Evolutionary conservation across 2,888 invertebrate genomes (phyloP).

Genomic region (Epirrhoe alternata): DNA sequence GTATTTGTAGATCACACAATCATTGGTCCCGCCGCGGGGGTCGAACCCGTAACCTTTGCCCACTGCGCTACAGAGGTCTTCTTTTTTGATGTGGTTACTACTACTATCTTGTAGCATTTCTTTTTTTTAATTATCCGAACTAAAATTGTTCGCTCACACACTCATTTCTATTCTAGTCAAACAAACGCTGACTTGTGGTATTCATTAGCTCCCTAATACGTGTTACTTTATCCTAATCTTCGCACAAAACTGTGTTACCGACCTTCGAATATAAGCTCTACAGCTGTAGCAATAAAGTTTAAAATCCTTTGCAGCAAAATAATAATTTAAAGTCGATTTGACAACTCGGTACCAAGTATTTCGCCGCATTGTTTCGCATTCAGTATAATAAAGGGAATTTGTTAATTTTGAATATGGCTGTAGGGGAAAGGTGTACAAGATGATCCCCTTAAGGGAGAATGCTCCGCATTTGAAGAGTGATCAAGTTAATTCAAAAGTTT

Average conservation of each 20-base stretch:
- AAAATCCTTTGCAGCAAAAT: conserved; percentile 36
- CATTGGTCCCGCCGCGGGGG: too few species aligned
- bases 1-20: too few species aligned
- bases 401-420: conserved; percentile 67
- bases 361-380: conserved; percentile 71
- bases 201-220: conserved; percentile 80
- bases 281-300: conserved; percentile 36
- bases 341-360: conserved; percentile 67
- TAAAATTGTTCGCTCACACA: conserved; percentile 33
- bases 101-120: neutral
- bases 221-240: conserved; percentile 80
- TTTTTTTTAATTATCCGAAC: neutral
- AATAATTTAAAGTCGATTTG: conserved; percentile 70
- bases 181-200: conserved; percentile 73
- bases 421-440: conserved; percentile 63
- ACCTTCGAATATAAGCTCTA: conserved; percentile 50
- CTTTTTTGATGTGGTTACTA: too few species aligned
- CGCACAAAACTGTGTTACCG: conserved; percentile 54
- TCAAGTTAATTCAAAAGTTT: too few species aligned
- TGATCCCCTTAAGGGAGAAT: too few species aligned
- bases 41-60: too few species aligned
- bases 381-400: conserved; percentile 66
- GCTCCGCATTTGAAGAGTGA: too few species aligned
- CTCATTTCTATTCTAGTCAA: conserved; percentile 57
- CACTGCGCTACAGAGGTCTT: too few species aligned